A percentile compares a stretch with the other conserved stretches of the same genome.
Evolutionary conservation across 2,113 vertebrate genomes (phyloP).

Genomic region (Ophthalmolycus amberensis): DNA sequence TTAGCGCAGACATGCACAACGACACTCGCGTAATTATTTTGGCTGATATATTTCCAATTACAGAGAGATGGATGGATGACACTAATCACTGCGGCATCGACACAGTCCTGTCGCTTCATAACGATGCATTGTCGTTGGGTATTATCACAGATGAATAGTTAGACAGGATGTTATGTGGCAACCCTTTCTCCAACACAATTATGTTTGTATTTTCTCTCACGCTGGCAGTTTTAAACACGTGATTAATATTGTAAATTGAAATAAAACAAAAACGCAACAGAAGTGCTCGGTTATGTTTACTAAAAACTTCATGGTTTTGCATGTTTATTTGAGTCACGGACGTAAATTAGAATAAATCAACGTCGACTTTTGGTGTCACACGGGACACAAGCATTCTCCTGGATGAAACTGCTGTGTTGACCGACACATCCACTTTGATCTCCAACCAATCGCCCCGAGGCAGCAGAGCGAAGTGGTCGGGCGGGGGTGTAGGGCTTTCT

Average conservation of each 20-base stretch:
- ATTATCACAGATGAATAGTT: neutral
- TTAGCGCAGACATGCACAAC: neutral
- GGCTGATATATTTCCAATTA: neutral
- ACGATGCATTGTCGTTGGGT: neutral
- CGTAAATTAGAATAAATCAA: too few species aligned
- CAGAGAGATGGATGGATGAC: conserved; percentile 5
- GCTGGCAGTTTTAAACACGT: neutral
- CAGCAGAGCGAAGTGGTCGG: too few species aligned
- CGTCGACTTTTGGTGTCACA: too few species aligned
- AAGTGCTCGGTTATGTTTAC: too few species aligned
- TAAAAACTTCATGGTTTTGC: too few species aligned
- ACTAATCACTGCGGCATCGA: neutral
- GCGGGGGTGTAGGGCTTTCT: too few species aligned
- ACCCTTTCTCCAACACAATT: neutral
- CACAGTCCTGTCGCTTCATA: neutral
- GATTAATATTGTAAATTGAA: too few species aligned
- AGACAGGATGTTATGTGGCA: neutral
- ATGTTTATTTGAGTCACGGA: too few species aligned
- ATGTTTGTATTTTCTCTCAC: neutral
- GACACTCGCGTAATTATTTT: neutral
- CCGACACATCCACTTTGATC: too few species aligned
- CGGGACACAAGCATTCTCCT: too few species aligned
- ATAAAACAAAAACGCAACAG: neutral
- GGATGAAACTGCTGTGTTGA: too few species aligned
- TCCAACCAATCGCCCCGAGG: too few species aligned